phyloP scores from a whole-genome alignment of 2,113 vertebrate species.

The Solea solea region DNA sequence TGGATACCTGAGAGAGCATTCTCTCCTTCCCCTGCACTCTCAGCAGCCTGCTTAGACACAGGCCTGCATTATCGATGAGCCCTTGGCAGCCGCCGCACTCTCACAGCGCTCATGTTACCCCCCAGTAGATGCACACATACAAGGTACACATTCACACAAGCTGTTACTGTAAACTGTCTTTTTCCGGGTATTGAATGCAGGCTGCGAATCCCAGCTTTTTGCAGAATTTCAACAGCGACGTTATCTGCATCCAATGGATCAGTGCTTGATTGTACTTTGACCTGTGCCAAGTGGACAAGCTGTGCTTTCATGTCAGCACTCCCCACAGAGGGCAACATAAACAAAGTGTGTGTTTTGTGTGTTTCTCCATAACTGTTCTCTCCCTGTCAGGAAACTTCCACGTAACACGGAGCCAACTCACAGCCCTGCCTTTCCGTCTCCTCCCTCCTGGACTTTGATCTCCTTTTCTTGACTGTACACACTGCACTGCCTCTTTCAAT shows the following conservation, averaged over 20 bases:
- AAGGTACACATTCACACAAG: constrained; percentile 42
- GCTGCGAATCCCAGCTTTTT: background rate
- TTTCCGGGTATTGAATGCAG: too few relatives aligned
- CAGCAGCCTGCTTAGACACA: constrained; percentile 74
- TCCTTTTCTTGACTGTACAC: constrained; percentile 33
- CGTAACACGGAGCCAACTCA: constrained; percentile 44
- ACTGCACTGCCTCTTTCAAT: constrained; percentile 25
- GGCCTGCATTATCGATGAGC: constrained; percentile 82
- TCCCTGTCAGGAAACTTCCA: constrained; percentile 43
- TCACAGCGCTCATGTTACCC: constrained; percentile 75
- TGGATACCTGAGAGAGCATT: constrained; percentile 80
- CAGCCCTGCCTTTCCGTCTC: constrained; percentile 28
- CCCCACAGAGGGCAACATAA: constrained; percentile 17
- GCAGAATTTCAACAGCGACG: background rate
- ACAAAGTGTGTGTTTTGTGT: constrained; percentile 2
- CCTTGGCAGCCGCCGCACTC: constrained; percentile 72
- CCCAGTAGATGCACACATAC: constrained; percentile 48
- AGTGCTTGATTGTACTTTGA: constrained; percentile 30
- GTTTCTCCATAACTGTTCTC: constrained; percentile 10
- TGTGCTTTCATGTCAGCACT: constrained; percentile 3
- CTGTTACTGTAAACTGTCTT: background rate
- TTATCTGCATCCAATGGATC: constrained; percentile 12
- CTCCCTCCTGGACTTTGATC: constrained; percentile 62
- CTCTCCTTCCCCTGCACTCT: constrained; percentile 82
- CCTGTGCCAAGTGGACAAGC: constrained; percentile 13